These are phyloP conservation scores for Pterocles orientalis DNA, from an alignment of 2,113 vertebrate genomes.

Conservation along the genomic window DNA sequence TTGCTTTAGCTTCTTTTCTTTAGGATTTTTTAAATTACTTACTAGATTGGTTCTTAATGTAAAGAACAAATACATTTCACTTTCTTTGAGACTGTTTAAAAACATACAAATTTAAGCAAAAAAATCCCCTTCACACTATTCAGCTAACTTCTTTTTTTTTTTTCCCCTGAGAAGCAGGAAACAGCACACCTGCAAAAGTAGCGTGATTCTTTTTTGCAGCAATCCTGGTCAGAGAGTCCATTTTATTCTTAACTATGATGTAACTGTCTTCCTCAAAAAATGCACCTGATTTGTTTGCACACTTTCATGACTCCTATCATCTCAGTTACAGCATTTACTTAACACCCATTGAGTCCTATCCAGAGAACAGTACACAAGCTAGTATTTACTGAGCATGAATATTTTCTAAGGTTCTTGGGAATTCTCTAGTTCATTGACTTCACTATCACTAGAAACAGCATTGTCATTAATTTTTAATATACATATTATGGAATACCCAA, in stretches of 20 bases:
- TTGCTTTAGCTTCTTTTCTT: not conserved
- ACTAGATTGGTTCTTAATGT: not conserved
- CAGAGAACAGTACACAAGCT: not conserved
- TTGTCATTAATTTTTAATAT: not conserved
- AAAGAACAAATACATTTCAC: not conserved
- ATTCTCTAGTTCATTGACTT: constrained; percentile 5
- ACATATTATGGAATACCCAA: not conserved
- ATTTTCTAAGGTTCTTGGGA: not conserved
- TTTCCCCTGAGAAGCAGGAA: not conserved
- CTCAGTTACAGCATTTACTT: constrained; percentile 18
- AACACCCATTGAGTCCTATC: not conserved
- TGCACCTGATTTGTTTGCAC: not conserved
- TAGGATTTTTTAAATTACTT: not conserved
- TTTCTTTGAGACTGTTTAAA: not conserved
- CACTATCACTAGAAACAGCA: not conserved
- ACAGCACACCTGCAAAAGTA: not conserved
- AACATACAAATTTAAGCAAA: not conserved
- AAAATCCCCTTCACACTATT: not conserved
- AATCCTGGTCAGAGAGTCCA: not conserved
- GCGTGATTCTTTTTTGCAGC: not conserved
- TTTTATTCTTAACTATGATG: not conserved
- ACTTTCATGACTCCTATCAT: not conserved
- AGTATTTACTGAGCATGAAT: constrained; percentile 30
- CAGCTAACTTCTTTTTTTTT: not conserved
- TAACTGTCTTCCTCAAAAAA: not conserved